Conservation (phyloP, 2,888 invertebrate species). For the Anoplius nigerrimus region DNA sequence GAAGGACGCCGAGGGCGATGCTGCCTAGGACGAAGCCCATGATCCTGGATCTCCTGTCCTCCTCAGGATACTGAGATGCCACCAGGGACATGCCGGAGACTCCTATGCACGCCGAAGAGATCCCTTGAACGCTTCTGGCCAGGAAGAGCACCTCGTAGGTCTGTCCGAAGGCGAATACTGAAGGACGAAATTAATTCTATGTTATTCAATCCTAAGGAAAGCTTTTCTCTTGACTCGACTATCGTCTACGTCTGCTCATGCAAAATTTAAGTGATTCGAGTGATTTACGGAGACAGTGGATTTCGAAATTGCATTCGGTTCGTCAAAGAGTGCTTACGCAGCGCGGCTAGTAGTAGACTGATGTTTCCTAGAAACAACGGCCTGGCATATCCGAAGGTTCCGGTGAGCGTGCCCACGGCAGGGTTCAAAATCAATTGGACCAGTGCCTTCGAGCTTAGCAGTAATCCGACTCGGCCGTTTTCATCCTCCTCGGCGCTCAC, state of each 20-base stretch:
- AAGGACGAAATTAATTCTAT: neutral
- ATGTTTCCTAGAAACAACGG: slow-evolving; percentile 83
- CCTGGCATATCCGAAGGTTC: slow-evolving; percentile 81
- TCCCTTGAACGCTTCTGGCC: slow-evolving; percentile 86
- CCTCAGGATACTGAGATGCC: slow-evolving; percentile 78
- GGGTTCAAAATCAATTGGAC: slow-evolving; percentile 88
- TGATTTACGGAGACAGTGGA: too few species aligned
- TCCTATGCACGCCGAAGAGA: slow-evolving; percentile 87
- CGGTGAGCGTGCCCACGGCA: slow-evolving; percentile 82
- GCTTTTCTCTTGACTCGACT: too few species aligned
- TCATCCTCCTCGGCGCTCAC: slow-evolving; percentile 74
- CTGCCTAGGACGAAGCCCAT: slow-evolving; percentile 90
- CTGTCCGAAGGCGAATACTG: slow-evolving; percentile 87
- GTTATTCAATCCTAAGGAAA: neutral
- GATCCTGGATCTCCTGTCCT: slow-evolving; percentile 79
- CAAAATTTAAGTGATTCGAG: too few species aligned
- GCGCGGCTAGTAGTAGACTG: slow-evolving; percentile 81
- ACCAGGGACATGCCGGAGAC: slow-evolving; percentile 89
- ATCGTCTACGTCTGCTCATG: too few species aligned
- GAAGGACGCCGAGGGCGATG: slow-evolving; percentile 86
- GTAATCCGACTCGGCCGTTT: slow-evolving; percentile 82
- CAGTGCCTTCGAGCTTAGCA: slow-evolving; percentile 86
- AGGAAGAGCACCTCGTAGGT: slow-evolving; percentile 82
- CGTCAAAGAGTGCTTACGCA: slow-evolving; percentile 79
- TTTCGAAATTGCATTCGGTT: too few species aligned